Base-by-base conservation (phyloP, 2,888 invertebrate genomes). In the Trichopria drosophilae region DNA sequence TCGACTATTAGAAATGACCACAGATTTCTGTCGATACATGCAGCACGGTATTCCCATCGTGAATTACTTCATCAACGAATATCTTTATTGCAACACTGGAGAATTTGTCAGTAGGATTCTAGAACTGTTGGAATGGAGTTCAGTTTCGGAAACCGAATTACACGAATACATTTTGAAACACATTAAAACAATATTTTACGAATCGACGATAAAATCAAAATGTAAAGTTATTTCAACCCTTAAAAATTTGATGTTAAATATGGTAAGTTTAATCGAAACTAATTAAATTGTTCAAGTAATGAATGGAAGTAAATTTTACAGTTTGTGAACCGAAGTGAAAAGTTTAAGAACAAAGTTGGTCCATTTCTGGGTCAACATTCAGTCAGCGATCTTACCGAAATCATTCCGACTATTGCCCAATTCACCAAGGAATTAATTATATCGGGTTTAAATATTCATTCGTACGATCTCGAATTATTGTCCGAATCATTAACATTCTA, bases 1-100 rank as follows among this genome's bases (percentile, higher is more conserved):
- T 37, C 58, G 55, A 26, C 48, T 75, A 24, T 63, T 75, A 10
- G 59, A 65, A 10, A 65, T 67, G 61, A 71, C 69, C 3, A 50
- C 57, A 6, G 65, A 66, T 44, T 71, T 75, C 54, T 72, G 65
- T 40, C 62, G 62, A 35, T 75, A 74, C 37, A 72, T 75, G 65
- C 73, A 75, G 26, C 70, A 73, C 46, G 75, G 73, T 4, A 67
- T 76, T 52, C 66, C 67, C 3, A 66, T 73, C 6, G 65, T 74
- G 1, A 65, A 67, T 56, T 55, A 66, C 24, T 75, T 76, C 40
- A 57, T 76, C 0, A 58, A 65, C 19, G 67, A 74, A 35, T 76
- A 71, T 53, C 50, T 76, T 16, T 62, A 60, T 18, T 63, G 60
- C 18, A 66, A 67, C 51, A 67, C 62, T 6, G 68, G 65, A 22